Evolutionary conservation across 1,140 invertebrate genomes (phyloP), one percentile per base, ranked within the genome.

Genomic region (Lepidostoma basale): DNA sequence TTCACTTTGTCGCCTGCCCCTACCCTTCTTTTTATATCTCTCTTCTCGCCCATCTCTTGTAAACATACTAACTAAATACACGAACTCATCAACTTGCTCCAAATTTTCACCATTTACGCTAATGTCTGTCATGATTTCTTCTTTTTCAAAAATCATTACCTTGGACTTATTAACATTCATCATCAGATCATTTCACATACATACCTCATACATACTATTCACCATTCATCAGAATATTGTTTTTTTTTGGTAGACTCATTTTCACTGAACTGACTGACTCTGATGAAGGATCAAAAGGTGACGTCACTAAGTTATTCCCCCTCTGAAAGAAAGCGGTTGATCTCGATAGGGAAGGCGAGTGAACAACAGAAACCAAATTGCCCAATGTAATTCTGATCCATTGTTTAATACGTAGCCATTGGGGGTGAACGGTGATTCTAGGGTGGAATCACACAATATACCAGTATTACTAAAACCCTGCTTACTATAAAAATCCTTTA

Each of bases 291-390:
- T 23, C n/a, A 9, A 12, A 18, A 49, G 22, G 23, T 49, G 45
- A 49, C 45, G 45, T 49, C 45, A 49, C 8, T 10, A n/a, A 12
- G 20, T 23, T 12, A 18, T 25, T 23, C 1, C 20, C 3, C 44
- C 20, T 1, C 3, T 3, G 14, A 3, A 14, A 6, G 12, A 16
- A 18, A 9, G 12, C 44, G n/a, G 25, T 23, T 23, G 45, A 47
- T 49, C 45, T 49, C 18, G 2, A 23, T 49, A 23, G 45, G 45
- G 44, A 23, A 23, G 25, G 1, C 45, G 25, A 49, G 45, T 9
- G 45, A 49, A 49, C 45, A 49, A 49, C 45, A 23, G 45, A 49
- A n/a, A 49, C 18, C 45, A 49, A 49, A 49, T 49, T 49, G 22
- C 18, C 45, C 45, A 23, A 49, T 23, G 45, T 10, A 49, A 49